Conservation (phyloP, 2,113 vertebrate genomes). For the Pavo muticus region DNA sequence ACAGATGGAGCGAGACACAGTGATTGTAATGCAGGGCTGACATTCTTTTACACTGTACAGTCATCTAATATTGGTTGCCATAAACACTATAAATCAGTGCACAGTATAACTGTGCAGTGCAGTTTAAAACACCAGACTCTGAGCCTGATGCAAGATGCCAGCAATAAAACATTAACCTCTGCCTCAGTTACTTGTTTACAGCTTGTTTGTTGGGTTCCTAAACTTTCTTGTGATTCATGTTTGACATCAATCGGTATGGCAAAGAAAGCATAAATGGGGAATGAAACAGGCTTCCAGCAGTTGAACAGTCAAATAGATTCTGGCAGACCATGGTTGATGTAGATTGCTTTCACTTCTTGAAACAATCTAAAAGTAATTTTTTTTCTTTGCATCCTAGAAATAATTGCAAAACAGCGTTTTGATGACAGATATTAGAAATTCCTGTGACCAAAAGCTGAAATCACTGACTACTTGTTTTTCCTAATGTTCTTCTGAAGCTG, state of each 20-base stretch:
- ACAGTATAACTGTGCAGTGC: neutral
- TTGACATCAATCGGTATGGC: constrained; percentile 42
- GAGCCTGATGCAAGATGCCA: constrained; percentile 22
- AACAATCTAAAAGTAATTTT: neutral
- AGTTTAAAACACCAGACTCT: neutral
- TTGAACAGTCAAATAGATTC: neutral
- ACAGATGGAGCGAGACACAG: neutral
- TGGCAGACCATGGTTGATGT: neutral
- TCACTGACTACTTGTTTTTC: neutral
- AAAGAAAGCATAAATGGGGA: constrained; percentile 5
- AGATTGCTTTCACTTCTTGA: neutral
- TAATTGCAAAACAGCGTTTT: neutral
- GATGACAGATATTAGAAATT: neutral
- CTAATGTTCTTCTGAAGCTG: neutral
- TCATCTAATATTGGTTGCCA: constrained; percentile 42
- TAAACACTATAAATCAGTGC: constrained; percentile 67
- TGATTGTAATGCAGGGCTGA: constrained; percentile 2
- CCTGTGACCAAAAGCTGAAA: neutral
- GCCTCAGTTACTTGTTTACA: constrained; percentile 56
- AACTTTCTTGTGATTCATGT: constrained; percentile 34
- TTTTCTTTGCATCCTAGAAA: neutral
- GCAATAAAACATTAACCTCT: constrained; percentile 51
- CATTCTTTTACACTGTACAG: constrained; percentile 12
- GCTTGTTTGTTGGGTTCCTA: constrained; percentile 56
- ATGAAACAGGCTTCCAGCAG: neutral